Evolutionary conservation across 2,113 vertebrate genomes (phyloP).

Genomic region (Haemorhous mexicanus): DNA sequence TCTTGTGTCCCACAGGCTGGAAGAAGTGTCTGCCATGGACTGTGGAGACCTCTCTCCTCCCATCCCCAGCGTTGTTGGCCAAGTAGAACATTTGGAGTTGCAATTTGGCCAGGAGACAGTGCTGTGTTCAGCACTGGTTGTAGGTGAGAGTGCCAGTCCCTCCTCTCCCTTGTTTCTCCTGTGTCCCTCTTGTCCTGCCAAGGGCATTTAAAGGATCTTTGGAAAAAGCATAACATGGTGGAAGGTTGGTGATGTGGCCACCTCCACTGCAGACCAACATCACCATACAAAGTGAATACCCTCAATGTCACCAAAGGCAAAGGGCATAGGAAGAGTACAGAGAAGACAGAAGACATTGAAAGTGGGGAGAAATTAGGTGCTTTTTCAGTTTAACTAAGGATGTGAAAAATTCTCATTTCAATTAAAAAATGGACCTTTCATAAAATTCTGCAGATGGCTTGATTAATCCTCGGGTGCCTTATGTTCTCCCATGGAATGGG

Average conservation of each 20-base stretch:
- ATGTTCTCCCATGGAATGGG: not conserved
- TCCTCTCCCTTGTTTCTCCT: not conserved
- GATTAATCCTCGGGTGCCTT: not conserved
- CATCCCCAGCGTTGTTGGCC: slow-evolving; percentile 33
- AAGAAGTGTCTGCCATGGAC: slow-evolving; percentile 47
- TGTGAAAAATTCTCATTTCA: not conserved
- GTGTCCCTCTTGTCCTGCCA: not conserved
- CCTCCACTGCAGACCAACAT: not conserved
- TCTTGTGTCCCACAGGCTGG: slow-evolving; percentile 67
- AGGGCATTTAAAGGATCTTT: not conserved
- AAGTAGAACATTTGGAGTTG: slow-evolving; percentile 78
- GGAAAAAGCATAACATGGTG: not conserved
- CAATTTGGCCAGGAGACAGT: slow-evolving; percentile 82
- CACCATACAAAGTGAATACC: not conserved
- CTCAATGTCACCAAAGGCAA: not conserved
- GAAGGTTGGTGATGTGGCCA: not conserved
- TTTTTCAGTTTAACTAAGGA: not conserved
- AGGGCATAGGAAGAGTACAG: not conserved
- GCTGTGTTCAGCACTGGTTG: slow-evolving; percentile 82
- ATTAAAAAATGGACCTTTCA: not conserved
- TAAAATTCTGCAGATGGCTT: not conserved
- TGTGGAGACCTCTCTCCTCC: slow-evolving; percentile 42
- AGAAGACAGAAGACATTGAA: not conserved
- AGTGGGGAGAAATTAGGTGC: not conserved
- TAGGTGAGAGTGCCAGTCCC: slow-evolving; percentile 74